These are phyloP conservation scores for Channa striata DNA, from an alignment of 2,797 vertebrate species.

Conservation along the genomic window DNA sequence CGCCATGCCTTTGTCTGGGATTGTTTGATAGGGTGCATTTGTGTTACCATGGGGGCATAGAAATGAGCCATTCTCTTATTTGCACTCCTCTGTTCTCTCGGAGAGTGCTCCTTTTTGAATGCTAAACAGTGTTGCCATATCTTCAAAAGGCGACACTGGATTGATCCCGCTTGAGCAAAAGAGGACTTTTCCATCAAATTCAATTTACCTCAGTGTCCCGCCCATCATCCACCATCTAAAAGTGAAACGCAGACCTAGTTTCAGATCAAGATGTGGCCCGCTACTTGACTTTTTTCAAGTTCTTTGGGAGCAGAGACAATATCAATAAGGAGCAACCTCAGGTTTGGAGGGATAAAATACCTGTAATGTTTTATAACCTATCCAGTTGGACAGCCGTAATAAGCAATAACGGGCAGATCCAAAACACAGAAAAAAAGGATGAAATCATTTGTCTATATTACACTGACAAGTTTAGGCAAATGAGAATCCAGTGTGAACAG, in stretches of 20 bases:
- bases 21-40: constrained; percentile 62
- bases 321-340: background rate
- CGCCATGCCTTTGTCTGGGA: constrained; percentile 57
- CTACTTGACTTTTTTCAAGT: constrained; percentile 5
- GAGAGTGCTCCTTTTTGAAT: constrained; percentile 68
- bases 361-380: background rate
- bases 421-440: background rate
- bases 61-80: constrained; percentile 68
- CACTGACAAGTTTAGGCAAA: background rate
- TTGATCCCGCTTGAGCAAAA: constrained; percentile 67
- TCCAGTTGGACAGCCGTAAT: background rate
- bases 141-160: constrained; percentile 70
- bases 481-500: background rate
- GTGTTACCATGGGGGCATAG: constrained; percentile 61
- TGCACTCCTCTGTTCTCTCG: constrained; percentile 61
- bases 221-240: constrained; percentile 42
- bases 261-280: constrained; percentile 31
- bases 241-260: constrained; percentile 35
- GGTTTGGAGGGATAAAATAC: background rate
- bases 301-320: background rate
- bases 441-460: background rate
- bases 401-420: background rate
- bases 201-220: constrained; percentile 55
- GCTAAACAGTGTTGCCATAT: constrained; percentile 65
- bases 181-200: constrained; percentile 73